Evolutionary conservation across 2,113 vertebrate genomes (phyloP), one percentile per base, ranked within the genome.

Genomic region (Prunella himalayana): DNA sequence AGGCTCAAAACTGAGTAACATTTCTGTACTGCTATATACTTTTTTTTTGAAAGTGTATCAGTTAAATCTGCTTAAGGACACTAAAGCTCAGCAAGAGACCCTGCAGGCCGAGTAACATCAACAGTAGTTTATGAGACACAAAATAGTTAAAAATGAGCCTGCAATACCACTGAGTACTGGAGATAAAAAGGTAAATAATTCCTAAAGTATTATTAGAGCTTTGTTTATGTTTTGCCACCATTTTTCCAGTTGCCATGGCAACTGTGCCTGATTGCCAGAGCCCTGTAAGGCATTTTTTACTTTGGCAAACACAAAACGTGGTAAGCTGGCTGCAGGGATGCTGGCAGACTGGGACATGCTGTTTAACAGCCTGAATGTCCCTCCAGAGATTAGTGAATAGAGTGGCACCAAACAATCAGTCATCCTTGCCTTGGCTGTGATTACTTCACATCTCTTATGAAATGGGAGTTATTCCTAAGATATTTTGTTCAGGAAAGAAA

Each of bases 221-320:
- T 94, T 95, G 71, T 84, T 93, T 87, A 76, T 82, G 44, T 80
- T 86, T 92, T 41, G 8, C 61, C 79, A 91, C 81, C 54, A 60
- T 66, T 78, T 81, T 88, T 64, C 19, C 65, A 51, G 94, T 96
- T 95, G 51, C 95, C 70, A 78, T 68, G 83, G 89, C 27, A 94
- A 96, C 77, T 49, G 69, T 89, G 18, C 53, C 59, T 11, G 16
- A 23, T 54, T 94, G 75, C 20, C 39, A 84, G 41, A 51, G 12
- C 21, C 33, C 13, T 80, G 7, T 44, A 47, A 66, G 23, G 19
- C 25, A 37, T 80, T 80, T 84, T 76, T 88, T 31, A 42, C 42
- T 86, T 39, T 19, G 3, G 53, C 47, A 88, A 90, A 66, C 28
- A 47, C 12, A 69, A 84, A 82, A 41, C 7, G 45, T 86, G 25